phyloP scores from a whole-genome alignment of 2,797 vertebrate genomes.

The Pogonophryne albipinna region DNA sequence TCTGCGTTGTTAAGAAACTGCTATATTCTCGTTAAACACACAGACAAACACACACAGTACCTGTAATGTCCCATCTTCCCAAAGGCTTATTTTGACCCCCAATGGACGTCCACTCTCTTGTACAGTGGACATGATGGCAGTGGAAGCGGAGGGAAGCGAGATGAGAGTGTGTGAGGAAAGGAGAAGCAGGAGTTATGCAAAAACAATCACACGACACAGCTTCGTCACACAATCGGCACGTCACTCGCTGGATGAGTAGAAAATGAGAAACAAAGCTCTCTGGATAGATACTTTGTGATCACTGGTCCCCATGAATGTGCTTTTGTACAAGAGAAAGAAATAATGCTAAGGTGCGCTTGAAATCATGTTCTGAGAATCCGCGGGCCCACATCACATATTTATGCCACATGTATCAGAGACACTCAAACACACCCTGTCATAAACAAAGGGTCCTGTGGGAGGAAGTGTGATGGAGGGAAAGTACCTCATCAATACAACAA shows the following conservation, averaged over 20 bases:
- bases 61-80: conserved; percentile 24
- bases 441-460: conserved; percentile 79
- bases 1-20: conserved; percentile 33
- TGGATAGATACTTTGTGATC: not conserved
- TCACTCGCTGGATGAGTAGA: conserved; percentile 6
- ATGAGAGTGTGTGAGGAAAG: conserved; percentile 35
- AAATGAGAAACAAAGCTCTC: not conserved
- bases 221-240: conserved; percentile 20
- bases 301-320: not conserved
- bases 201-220: conserved; percentile 42
- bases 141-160: not conserved
- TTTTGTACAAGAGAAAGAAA: not conserved
- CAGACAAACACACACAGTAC: conserved; percentile 32
- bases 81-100: not conserved
- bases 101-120: not conserved
- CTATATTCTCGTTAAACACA: not conserved
- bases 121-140: conserved; percentile 31
- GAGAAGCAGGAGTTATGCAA: conserved; percentile 72
- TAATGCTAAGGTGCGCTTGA: not conserved
- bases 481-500: conserved; percentile 78
- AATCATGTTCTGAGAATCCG: conserved; percentile 56
- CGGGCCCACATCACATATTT: conserved; percentile 40
- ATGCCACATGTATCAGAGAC: conserved; percentile 21
- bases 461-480: conserved; percentile 78
- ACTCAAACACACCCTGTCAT: conserved; percentile 29